Percentiles rank a stretch among this genome's conserved stretches.
phyloP scores from a whole-genome alignment of 2,797 vertebrate species.

The Helicolenus hilgendorfi region DNA sequence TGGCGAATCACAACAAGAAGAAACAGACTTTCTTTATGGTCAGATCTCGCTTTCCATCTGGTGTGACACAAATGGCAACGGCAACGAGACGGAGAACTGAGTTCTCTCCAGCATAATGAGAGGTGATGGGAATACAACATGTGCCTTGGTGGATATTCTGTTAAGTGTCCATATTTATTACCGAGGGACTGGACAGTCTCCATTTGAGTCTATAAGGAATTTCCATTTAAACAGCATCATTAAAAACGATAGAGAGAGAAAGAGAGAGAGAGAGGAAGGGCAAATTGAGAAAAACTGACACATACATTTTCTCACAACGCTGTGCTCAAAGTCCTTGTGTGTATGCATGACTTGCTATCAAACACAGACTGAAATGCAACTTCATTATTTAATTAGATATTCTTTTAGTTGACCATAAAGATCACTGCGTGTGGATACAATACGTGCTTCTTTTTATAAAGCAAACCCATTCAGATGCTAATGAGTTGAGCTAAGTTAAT shows the following conservation, averaged over 20 bases:
- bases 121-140: slow-evolving; percentile 39
- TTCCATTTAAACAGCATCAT: slow-evolving; percentile 54
- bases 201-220: slow-evolving; percentile 24
- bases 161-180: slow-evolving; percentile 26
- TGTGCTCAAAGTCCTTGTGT: slow-evolving; percentile 1
- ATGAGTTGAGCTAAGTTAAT: slow-evolving; percentile 64
- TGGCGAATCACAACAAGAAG: slow-evolving; percentile 7
- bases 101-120: slow-evolving; percentile 34
- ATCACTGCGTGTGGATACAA: slow-evolving; percentile 23
- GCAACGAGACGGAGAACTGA: background rate
- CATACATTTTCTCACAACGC: slow-evolving; percentile 33
- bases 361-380: slow-evolving; percentile 43
- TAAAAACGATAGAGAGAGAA: slow-evolving; percentile 18
- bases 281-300: slow-evolving; percentile 20
- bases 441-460: slow-evolving; percentile 55
- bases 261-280: background rate
- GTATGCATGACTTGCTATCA: slow-evolving; percentile 45
- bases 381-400: slow-evolving; percentile 69
- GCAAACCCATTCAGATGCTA: slow-evolving; percentile 57
- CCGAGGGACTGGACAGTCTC: background rate
- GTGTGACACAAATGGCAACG: slow-evolving; percentile 19
- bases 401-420: slow-evolving; percentile 47
- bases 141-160: slow-evolving; percentile 33
- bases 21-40: slow-evolving; percentile 32
- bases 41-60: slow-evolving; percentile 39